phyloP scores from a whole-genome alignment of 2,113 vertebrate genomes.

The Bombycilla garrulus region DNA sequence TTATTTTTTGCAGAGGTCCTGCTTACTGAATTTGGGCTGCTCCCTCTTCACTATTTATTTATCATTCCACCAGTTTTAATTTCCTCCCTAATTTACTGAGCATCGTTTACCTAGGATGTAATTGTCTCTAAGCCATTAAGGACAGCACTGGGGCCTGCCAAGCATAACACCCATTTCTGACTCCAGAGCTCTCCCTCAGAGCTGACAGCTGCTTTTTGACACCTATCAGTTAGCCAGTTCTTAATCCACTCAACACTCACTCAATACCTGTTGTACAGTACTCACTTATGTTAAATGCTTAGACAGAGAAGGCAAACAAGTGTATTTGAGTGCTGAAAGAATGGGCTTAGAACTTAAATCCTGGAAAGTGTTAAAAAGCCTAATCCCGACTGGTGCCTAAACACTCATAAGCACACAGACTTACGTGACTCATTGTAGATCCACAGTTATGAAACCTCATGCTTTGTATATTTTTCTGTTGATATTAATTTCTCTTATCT shows the following conservation, averaged over 20 bases:
- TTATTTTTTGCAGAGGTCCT: neutral
- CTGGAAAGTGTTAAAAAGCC: conserved; percentile 24
- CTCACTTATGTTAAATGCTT: neutral
- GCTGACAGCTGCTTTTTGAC: neutral
- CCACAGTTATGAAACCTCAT: conserved; percentile 28
- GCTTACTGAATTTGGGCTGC: neutral
- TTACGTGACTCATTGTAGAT: neutral
- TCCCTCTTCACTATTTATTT: neutral
- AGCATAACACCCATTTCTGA: neutral
- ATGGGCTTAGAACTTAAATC: neutral
- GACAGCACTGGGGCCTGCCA: neutral
- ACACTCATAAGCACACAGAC: neutral
- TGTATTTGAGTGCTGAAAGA: neutral
- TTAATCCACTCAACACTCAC: conserved; percentile 14
- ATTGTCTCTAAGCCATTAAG: neutral
- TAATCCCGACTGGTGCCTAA: conserved; percentile 28
- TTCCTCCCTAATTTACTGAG: neutral
- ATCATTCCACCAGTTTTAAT: neutral
- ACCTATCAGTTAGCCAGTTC: conserved; percentile 12
- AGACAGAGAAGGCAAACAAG: neutral
- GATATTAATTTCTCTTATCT: conserved; percentile 36
- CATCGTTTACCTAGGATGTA: neutral
- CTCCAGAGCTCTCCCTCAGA: neutral
- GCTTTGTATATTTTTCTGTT: conserved; percentile 49
- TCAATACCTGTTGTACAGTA: neutral